Base-by-base conservation (phyloP, 2,797 vertebrate genomes). In the Sternotherus odoratus region DNA sequence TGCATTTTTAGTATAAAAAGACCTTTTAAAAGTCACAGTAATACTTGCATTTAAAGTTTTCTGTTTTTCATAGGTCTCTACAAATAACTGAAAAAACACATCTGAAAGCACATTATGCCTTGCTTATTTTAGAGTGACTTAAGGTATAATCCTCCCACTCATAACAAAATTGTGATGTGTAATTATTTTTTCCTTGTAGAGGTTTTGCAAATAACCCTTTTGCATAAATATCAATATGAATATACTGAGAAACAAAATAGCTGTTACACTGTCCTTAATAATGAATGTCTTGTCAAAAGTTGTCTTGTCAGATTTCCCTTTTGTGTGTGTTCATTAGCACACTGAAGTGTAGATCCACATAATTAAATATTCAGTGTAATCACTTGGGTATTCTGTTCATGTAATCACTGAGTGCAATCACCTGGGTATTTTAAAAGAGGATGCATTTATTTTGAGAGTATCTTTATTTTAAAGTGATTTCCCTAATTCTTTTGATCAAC, bases 281-380 rank as follows among this genome's bases (percentile, higher is more conserved):
- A 85, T 86, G 95, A 96, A 86, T 93, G 5, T 88, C 82, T 91
- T 83, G 83, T 60, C 49, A 87, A 94, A 95, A 75, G 63, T n/a
- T 92, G n/a, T 63, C 79, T 93, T 82, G 9, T 49, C 85, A 79
- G 60, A 78, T 77, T 69, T 95, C 28, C 80, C 77, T 90, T 93
- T 79, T 13, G 8, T 86, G n/a, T 94, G 39, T 77, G 46, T 91
- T 96, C 83, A 92, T 82, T 94, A 94, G 82, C 72, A 63, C 84
- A 43, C 63, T 92, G 90, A 96, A 94, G 91, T 85, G 77, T 96
- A 93, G 90, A 82, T 88, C 56, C 89, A 92, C 69, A 90, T 94
- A 96, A 86, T 92, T 95, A 92, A 93, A 94, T 96, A 94, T 96
- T 96, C 89, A 92, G 1, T 93, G 84, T 95, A 95, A 97, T 95